Evolutionary conservation across 2,888 invertebrate genomes (phyloP), one percentile per base, ranked within the genome.

Genomic region (Euproctis similis): DNA sequence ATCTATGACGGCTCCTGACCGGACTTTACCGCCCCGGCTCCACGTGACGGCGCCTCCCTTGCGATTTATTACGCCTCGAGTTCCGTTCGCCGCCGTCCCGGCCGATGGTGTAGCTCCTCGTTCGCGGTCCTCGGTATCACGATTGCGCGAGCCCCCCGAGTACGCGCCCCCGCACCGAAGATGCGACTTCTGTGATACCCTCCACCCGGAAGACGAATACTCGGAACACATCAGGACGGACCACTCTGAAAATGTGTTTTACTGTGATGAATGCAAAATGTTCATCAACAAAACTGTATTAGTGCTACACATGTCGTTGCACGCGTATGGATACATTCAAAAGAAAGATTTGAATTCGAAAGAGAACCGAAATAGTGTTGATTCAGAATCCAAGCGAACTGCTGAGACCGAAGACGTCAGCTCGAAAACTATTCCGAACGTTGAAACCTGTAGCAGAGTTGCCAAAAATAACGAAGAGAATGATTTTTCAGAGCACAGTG

Each of bases 241-340:
- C 12, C 23, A 23, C 7, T 13, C 12, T 2, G 23, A 23, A 12
- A 8, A 12, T 8, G 12, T 18, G 2, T 77, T 81, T 52, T 71
- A 68, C 34, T 85, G 85, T 53, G 71, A 70, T 26, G 65, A 75
- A 22, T 84, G 85, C 53, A 56, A 68, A 37, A 43, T 53, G 4
- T 73, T 67, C 46, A 52, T 75, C 19, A 65, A 72, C 35, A 48
- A 60, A 12, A 62, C 53, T 14, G 59, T 66, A 18, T 63, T 82
- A 27, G 48, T 74, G 4, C 26, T 48, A 2, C 85, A 85, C 54
- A 72, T 81, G 76, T 62, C 71, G 4, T 36, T 49, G 2, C 82
- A 84, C 46, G 73, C 73, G 6, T 30, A 42, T 1, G 47, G 57
- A n/a, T 47, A 54, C 34, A 26, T 34, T 9, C 21, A 9, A 10